These are phyloP conservation scores for Ictidomys tridecemlineatus DNA, from an alignment of 2,113 vertebrate species.

Conservation along the genomic window DNA sequence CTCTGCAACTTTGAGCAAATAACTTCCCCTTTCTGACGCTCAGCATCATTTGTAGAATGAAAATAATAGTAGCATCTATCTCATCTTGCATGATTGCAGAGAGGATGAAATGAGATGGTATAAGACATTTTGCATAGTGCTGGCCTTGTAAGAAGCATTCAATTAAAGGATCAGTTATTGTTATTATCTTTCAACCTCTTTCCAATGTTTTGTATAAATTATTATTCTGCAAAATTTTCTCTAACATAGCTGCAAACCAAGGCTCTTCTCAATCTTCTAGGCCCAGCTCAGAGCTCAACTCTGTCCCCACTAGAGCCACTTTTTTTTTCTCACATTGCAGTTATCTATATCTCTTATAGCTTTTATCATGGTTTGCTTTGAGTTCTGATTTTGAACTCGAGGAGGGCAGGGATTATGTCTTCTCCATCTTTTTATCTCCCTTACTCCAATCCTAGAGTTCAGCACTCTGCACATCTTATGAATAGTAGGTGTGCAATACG, in stretches of 20 bases:
- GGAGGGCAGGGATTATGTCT: background rate
- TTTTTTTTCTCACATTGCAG: accelerated
- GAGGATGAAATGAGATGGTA: background rate
- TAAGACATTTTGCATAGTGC: background rate
- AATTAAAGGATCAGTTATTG: background rate
- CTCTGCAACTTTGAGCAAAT: background rate
- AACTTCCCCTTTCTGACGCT: background rate
- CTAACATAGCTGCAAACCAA: background rate
- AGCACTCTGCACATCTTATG: background rate
- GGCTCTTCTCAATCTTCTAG: background rate
- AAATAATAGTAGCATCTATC: too few relatives aligned
- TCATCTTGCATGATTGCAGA: background rate
- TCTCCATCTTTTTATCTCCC: background rate
- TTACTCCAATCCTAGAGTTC: background rate
- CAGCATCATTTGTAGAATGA: background rate
- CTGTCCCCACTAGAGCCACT: too few relatives aligned
- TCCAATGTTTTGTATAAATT: background rate
- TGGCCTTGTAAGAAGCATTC: background rate
- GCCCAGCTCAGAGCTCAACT: background rate
- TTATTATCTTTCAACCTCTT: background rate
- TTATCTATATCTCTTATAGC: background rate
- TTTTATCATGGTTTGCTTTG: background rate
- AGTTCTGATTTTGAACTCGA: conserved; percentile 4
- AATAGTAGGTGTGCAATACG: background rate
- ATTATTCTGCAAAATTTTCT: background rate